phyloP scores from a whole-genome alignment of 2,113 vertebrate species.

The Xenopus laevis region DNA sequence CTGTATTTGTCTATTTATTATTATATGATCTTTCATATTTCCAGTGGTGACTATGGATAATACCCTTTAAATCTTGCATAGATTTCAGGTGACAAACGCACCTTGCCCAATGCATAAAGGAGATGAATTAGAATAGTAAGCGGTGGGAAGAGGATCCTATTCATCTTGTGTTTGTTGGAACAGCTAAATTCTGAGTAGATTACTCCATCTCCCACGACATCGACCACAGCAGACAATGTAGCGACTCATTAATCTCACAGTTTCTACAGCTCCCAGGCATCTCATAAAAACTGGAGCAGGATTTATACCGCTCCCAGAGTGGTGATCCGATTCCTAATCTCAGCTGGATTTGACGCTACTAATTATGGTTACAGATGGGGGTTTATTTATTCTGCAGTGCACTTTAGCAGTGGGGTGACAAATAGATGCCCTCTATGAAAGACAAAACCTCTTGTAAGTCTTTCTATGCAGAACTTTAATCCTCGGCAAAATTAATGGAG shows the following conservation, averaged over 20 bases:
- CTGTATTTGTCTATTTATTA: too few relatives aligned
- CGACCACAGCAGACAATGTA: slow-evolving; percentile 20
- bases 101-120: too few relatives aligned
- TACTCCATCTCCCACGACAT: slow-evolving; percentile 32
- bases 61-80: too few relatives aligned
- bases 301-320: slow-evolving; percentile 14
- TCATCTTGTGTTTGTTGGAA: slow-evolving; percentile 30
- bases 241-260: slow-evolving; percentile 31
- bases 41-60: too few relatives aligned
- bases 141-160: slow-evolving; percentile 13
- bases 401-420: not conserved
- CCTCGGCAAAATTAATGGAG: too few relatives aligned
- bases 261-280: not conserved
- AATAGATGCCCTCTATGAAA: not conserved
- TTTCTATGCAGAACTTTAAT: too few relatives aligned
- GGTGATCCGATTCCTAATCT: not conserved
- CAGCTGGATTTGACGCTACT: not conserved
- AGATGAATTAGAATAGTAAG: slow-evolving; percentile 3
- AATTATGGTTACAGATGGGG: not conserved
- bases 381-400: not conserved
- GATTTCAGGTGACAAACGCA: too few relatives aligned
- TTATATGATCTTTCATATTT: too few relatives aligned
- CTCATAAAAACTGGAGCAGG: slow-evolving; percentile 6
- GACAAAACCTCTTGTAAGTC: too few relatives aligned
- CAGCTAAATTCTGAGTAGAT: slow-evolving; percentile 24